Percentiles rank a stretch among this genome's conserved stretches.
phyloP scores from a whole-genome alignment of 2,888 invertebrate species.

The Drosophila mimetica region DNA sequence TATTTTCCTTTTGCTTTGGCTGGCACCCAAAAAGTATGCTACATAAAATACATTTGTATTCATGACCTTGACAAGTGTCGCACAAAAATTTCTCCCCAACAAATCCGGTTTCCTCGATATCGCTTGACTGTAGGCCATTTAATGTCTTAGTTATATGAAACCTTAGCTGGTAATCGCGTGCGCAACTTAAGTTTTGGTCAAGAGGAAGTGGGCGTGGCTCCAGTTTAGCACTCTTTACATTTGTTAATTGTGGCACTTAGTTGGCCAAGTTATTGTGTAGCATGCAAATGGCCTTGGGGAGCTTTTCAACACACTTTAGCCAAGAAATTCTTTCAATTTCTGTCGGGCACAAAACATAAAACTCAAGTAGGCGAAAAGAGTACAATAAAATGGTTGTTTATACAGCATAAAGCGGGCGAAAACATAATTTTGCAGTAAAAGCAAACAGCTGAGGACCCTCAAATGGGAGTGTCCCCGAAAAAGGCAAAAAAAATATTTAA shows the following conservation, averaged over 20 bases:
- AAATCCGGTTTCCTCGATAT: not conserved
- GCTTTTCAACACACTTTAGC: not conserved
- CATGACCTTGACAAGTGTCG: conserved; percentile 44
- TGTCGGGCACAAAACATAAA: conserved; percentile 9
- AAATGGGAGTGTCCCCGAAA: conserved; percentile 1
- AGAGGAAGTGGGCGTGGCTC: conserved; percentile 45
- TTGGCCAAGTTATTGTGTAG: conserved; percentile 43
- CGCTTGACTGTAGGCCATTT: conserved; percentile 8
- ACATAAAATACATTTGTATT: conserved; percentile 32
- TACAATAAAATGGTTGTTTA: conserved; percentile 46
- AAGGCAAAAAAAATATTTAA: conserved; percentile 42
- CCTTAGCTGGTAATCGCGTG: conserved; percentile 51
- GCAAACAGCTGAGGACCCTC: not conserved
- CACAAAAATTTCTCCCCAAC: not conserved
- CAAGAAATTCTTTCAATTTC: conserved; percentile 2
- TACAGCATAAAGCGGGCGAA: conserved; percentile 37
- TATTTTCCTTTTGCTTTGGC: conserved; percentile 42
- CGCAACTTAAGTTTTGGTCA: conserved; percentile 38
- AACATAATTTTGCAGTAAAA: conserved; percentile 34
- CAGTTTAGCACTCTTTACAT: conserved; percentile 36
- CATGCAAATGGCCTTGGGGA: conserved; percentile 13
- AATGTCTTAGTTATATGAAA: conserved; percentile 43
- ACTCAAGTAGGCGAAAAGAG: conserved; percentile 38
- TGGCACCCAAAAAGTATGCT: conserved; percentile 32
- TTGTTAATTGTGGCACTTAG: conserved; percentile 52